These are phyloP conservation scores for Fulmarus glacialis DNA, from an alignment of 2,113 vertebrate genomes.

Conservation along the genomic window DNA sequence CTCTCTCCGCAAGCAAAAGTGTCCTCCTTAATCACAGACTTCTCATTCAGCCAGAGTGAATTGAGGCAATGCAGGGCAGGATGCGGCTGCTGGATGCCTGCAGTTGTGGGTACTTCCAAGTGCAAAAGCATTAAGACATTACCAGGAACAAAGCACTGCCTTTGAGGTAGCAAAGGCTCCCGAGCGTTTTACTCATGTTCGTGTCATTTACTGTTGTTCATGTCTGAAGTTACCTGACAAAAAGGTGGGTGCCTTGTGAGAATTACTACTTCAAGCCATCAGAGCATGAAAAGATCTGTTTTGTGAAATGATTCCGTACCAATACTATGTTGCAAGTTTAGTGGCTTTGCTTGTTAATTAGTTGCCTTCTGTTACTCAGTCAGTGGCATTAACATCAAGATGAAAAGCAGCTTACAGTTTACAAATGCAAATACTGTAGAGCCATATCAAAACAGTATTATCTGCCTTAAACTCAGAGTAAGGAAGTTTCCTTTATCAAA, in stretches of 20 bases:
- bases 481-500: not conserved
- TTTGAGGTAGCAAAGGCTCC: not conserved
- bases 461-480: not conserved
- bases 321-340: not conserved
- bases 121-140: not conserved
- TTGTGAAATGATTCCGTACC: not conserved
- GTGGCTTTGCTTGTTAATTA: not conserved
- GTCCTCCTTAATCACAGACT: not conserved
- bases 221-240: not conserved
- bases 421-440: not conserved
- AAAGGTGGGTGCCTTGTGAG: not conserved
- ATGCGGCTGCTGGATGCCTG: accelerated
- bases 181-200: not conserved
- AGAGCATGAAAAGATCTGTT: not conserved
- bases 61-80: not conserved
- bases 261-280: not conserved
- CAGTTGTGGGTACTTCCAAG: not conserved
- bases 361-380: not conserved
- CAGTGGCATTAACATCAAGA: not conserved
- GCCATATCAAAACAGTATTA: not conserved
- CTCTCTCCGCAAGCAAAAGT: not conserved
- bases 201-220: not conserved
- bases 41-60: not conserved
- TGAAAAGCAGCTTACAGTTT: not conserved
- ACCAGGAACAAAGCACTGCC: not conserved